phyloP scores from a whole-genome alignment of 2,113 vertebrate genomes.

The Pycnonotus jocosus region DNA sequence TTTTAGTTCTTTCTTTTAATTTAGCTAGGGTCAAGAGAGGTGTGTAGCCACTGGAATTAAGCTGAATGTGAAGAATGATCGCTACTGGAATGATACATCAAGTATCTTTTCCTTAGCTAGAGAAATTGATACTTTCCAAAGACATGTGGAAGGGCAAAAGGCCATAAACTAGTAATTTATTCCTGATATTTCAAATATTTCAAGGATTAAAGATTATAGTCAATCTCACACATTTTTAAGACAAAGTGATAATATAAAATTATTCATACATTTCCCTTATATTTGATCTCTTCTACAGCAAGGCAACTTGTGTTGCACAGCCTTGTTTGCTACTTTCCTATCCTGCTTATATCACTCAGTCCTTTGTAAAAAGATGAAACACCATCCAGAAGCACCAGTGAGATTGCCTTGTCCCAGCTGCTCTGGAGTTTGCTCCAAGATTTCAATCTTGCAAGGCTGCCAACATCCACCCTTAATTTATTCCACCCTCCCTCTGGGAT shows the following conservation, averaged over 20 bases:
- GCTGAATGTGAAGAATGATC: neutral
- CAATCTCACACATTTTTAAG: neutral
- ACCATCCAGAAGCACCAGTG: neutral
- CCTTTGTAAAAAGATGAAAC: neutral
- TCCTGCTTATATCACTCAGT: neutral
- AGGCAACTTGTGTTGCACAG: neutral
- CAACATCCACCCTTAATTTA: neutral
- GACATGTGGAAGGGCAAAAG: neutral
- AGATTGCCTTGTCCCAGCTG: neutral
- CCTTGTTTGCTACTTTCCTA: neutral
- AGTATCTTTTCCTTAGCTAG: neutral
- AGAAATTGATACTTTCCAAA: neutral
- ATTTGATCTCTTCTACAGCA: neutral
- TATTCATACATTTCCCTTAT: neutral
- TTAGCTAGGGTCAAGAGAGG: neutral
- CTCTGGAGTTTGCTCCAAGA: neutral
- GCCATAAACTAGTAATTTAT: neutral
- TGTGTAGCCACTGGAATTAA: neutral
- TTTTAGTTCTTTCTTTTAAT: neutral
- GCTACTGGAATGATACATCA: neutral
- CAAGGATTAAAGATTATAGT: neutral
- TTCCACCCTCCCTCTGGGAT: neutral
- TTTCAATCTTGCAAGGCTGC: neutral
- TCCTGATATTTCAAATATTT: neutral
- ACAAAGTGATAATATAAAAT: neutral